Percentiles rank a stretch among this genome's conserved stretches.
Conservation (phyloP, 2,888 invertebrate species). For the Plusia festucae region DNA sequence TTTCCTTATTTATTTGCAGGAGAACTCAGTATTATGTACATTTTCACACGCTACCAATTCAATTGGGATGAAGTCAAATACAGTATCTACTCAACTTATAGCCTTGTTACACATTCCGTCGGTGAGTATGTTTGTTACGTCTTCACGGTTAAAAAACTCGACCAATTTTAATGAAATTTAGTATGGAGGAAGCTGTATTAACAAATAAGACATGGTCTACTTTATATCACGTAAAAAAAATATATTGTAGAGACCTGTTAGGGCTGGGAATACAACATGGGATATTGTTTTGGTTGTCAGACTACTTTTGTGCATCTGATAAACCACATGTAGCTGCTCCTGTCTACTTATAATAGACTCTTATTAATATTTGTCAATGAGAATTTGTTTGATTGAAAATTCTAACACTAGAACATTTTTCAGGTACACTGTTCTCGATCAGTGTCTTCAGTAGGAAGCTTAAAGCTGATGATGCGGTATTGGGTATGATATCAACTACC, state of each 20-base stretch:
- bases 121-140: no score
- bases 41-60: conserved; percentile 84
- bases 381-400: neutral
- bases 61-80: conserved; percentile 88
- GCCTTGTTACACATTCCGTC: conserved; percentile 79
- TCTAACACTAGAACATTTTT: conserved; percentile 36
- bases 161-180: no score
- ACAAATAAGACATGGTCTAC: no score
- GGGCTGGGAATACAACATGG: conserved; percentile 12
- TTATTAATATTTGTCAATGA: no score
- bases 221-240: no score
- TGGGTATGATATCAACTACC: conserved; percentile 79
- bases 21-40: conserved; percentile 83
- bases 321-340: no score
- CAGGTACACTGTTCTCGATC: conserved; percentile 83
- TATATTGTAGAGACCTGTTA: conserved; percentile 2
- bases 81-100: conserved; percentile 84
- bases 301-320: no score
- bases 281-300: conserved; percentile 18
- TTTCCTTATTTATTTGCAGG: conserved; percentile 66
- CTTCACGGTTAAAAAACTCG: no score
- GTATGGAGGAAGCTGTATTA: no score
- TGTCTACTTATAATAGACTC: no score
- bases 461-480: conserved; percentile 77
- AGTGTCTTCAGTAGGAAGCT: conserved; percentile 81